phyloP scores from a whole-genome alignment of 2,113 vertebrate species.

The Mohoua ochrocephala region DNA sequence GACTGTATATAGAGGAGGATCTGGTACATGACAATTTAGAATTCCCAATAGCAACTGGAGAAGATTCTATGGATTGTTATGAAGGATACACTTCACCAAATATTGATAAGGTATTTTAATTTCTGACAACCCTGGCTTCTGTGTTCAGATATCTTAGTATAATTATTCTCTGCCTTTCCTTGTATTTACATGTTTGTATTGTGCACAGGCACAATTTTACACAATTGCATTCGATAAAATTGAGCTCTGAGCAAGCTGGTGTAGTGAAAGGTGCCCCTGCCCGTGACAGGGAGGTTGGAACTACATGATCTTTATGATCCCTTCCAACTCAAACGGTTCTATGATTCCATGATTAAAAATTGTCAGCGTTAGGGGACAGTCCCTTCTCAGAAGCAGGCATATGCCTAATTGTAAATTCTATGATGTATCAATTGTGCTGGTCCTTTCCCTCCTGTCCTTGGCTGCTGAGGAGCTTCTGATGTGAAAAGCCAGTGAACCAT shows the following conservation, averaged over 20 bases:
- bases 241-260: not conserved
- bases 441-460: not conserved
- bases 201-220: not conserved
- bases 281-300: not conserved
- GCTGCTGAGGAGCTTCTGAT: not conserved
- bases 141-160: not conserved
- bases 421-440: not conserved
- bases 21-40: not conserved
- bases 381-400: not conserved
- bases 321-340: not conserved
- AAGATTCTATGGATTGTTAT: slow-evolving; percentile 48
- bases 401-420: not conserved
- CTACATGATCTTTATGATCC: not conserved
- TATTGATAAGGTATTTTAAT: slow-evolving; percentile 77
- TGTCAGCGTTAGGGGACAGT: not conserved
- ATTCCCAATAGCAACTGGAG: slow-evolving; percentile 19
- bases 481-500: not conserved
- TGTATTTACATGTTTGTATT: not conserved
- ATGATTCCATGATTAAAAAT: not conserved
- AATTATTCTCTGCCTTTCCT: not conserved
- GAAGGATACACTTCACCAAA: slow-evolving; percentile 58
- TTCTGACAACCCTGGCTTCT: slow-evolving; percentile 4
- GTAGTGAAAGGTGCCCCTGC: not conserved
- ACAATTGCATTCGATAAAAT: not conserved
- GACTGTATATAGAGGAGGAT: slow-evolving; percentile 86